Base-by-base conservation (phyloP, 2,888 invertebrate genomes). In the Blera fallax region DNA sequence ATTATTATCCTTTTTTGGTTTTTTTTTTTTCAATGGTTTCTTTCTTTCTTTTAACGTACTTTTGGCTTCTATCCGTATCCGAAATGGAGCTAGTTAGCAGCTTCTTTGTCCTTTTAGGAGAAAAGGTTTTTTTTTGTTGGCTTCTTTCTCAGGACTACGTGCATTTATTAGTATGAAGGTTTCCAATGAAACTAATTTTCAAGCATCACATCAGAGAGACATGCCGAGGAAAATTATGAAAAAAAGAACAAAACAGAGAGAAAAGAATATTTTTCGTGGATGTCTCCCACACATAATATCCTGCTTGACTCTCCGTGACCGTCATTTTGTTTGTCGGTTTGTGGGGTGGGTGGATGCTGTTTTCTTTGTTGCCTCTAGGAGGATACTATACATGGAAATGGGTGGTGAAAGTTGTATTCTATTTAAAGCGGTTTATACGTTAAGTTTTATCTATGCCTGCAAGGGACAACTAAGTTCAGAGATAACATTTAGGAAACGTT, bases 401-500 rank as follows among this genome's bases (percentile, higher is more conserved):
- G 52, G 29, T 16, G 54, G 34, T 34, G 56, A 11, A 58, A 34
- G 29, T 29, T 56, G 21, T 34, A 32, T 24, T 56, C 32, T 29
- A 5, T 11, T 32, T 56, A 8, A 7, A 16, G 18, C 54, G 11
- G 14, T 54, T 8, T 16, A 8, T 32, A 54, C 29, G 29, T 54
- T 16, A 54, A 16, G 29, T 14, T 29, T 52, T 29, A 2, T 16
- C 18, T 18, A 32, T 34, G 65, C 50, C 65, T 29, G 18, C 5
- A n/a, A 50, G 65, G n/a, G 8, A 6, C 18, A 50, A 24, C 21
- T 7, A 50, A 50, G 48, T 65, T 65, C 8, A n/a, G 34, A 65
- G 65, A 65, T 65, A 65, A 34, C 50, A 14, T 43, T 64, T 48
- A 34, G 34, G 34, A 34, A 65, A 50, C 50, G 45, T 65, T 65